phyloP scores from a whole-genome alignment of 2,797 vertebrate genomes.

The Jordanella pulchra region DNA sequence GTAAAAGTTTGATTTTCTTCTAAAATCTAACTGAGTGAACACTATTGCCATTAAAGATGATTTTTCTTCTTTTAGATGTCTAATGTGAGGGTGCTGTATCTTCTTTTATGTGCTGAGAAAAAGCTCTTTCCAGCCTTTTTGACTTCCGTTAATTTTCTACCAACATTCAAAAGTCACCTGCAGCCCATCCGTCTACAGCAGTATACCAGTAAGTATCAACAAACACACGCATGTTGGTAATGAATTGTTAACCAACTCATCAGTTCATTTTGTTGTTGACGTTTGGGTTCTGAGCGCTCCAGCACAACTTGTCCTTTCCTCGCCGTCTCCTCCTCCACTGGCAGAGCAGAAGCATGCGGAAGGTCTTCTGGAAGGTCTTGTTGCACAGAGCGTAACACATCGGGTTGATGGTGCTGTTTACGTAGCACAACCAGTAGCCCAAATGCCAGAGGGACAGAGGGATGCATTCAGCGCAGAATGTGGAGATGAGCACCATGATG shows the following conservation, averaged over 20 bases:
- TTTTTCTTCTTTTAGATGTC: background rate
- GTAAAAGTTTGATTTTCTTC: no score
- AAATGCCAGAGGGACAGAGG: slow-evolving; percentile 92
- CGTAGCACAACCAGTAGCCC: slow-evolving; percentile 98
- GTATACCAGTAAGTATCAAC: slow-evolving; percentile 23
- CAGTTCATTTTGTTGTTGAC: slow-evolving; percentile 72
- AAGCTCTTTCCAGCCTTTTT: slow-evolving; percentile 17
- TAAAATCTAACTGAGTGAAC: background rate
- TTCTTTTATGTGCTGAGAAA: background rate
- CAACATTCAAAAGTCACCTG: slow-evolving; percentile 42
- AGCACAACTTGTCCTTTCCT: slow-evolving; percentile 88
- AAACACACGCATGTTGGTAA: slow-evolving; percentile 10
- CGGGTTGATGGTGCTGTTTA: slow-evolving; percentile 98
- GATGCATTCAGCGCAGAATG: slow-evolving; percentile 92
- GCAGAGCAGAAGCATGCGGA: slow-evolving; percentile 94
- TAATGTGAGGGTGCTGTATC: background rate
- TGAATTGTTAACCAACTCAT: slow-evolving; percentile 15
- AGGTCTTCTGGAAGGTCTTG: slow-evolving; percentile 98
- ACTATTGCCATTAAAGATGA: background rate
- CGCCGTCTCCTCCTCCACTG: slow-evolving; percentile 90
- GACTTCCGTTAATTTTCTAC: slow-evolving; percentile 27
- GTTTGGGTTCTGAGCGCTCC: slow-evolving; percentile 85
- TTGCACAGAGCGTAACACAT: slow-evolving; percentile 99
- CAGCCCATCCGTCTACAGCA: slow-evolving; percentile 45
- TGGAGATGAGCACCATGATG: slow-evolving; percentile 98